Percentiles rank a stretch among this genome's conserved stretches.
phyloP scores from a whole-genome alignment of 2,888 invertebrate genomes.

The Mythimna pallens region DNA sequence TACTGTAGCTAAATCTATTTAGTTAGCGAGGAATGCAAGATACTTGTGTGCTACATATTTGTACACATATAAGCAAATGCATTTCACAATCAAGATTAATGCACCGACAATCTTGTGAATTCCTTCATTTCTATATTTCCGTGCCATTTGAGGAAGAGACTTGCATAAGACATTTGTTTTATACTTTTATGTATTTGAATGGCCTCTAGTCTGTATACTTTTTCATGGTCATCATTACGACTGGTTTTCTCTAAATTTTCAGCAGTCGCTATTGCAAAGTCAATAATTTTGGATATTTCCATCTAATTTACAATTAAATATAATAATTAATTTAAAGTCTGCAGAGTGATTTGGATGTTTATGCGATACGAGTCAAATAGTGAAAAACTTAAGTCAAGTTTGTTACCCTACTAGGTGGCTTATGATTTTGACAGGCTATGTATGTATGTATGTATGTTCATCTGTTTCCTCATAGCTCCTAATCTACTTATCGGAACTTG shows the following conservation, averaged over 20 bases:
- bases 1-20: neutral
- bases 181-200: neutral
- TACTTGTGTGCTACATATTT: neutral
- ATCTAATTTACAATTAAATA: neutral
- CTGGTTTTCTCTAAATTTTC: neutral
- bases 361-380: neutral
- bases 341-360: neutral
- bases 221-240: neutral
- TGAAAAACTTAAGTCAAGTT: conserved; percentile 22
- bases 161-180: neutral
- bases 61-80: neutral
- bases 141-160: neutral
- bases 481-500: too few relatives aligned
- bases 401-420: neutral
- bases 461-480: too few relatives aligned
- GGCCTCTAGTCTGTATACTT: too few relatives aligned
- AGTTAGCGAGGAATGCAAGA: conserved; percentile 14
- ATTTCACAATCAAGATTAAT: conserved; percentile 30
- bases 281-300: neutral
- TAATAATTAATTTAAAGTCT: neutral
- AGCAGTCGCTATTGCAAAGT: neutral
- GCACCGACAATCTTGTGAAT: conserved; percentile 28
- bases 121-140: conserved; percentile 24
- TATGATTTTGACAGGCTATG: too few relatives aligned
- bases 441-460: too few relatives aligned